Base-by-base conservation (phyloP, 2,888 invertebrate species). In the Andrena bicolor region DNA sequence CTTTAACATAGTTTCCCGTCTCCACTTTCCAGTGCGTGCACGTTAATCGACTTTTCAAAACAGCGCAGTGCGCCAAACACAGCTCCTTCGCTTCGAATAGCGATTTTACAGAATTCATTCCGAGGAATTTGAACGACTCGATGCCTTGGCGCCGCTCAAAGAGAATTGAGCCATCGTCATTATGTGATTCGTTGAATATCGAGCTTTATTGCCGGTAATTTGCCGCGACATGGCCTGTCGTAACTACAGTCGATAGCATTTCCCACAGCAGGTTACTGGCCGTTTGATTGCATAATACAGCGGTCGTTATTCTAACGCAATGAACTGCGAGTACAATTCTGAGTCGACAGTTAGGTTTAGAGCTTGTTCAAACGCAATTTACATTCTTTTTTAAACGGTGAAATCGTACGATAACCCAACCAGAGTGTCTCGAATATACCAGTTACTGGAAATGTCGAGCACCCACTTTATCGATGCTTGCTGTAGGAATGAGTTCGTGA, bases 191-290 rank as follows among this genome's bases (percentile, higher is more conserved):
- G 30, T 23, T n/a, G 58, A 63, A 26, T 16, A 64, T 71, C 60
- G 48, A n/a, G 30, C 10, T 56, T 32, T 23, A 73, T 70, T 51
- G 13, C n/a, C 26, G 53, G 26, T 28, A 26, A 30, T 49, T 72
- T 53, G 60, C 70, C 41, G 56, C 53, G 10, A 26, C 49, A 60
- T 49, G 7, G 61, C 20, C 79, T 83, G 16, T 41, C 23, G 48
- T 77, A 70, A 53, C 84, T 61, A 8, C 84, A 1, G 76, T 60
- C 66, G 82, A 75, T 82, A 82, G 7, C 5, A 48, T 74, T 82
- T 80, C 74, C 79, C 82, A 82, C 85, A 49, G 41, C 56, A 30
- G 70, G 26, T 72, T 51, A 56, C 41, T 2, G 2, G 0, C n/a
- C 13, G 26, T 48, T 53, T 49, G 16, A 10, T 26, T 58, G 23